phyloP scores from a whole-genome alignment of 2,888 invertebrate species.

The Zhengitettix transpicula region DNA sequence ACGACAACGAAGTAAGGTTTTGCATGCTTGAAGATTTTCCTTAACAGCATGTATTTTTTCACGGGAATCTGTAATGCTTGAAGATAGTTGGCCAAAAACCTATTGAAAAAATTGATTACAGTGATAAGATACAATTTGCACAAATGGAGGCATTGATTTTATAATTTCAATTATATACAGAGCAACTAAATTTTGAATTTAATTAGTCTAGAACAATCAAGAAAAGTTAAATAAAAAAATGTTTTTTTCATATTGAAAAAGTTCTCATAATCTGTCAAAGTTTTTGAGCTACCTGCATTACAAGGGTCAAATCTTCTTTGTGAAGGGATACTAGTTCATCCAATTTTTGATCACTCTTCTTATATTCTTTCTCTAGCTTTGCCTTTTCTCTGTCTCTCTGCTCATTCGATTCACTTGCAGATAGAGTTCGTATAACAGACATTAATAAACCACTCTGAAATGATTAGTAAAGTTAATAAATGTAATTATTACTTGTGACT shows the following conservation, averaged over 20 bases:
- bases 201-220: no score
- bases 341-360: constrained; percentile 73
- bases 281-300: constrained; percentile 42
- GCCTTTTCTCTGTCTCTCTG: constrained; percentile 85
- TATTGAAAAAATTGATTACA: neutral
- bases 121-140: neutral
- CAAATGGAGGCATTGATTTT: neutral
- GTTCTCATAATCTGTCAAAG: neutral
- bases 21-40: constrained; percentile 67
- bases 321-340: constrained; percentile 79
- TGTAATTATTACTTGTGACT: neutral
- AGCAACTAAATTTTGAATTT: no score
- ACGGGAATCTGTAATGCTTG: constrained; percentile 56
- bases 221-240: neutral
- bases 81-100: constrained; percentile 40
- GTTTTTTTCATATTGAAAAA: neutral
- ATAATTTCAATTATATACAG: no score
- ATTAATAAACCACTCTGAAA: constrained; percentile 69
- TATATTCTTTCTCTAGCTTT: constrained; percentile 84
- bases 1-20: constrained; percentile 70
- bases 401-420: constrained; percentile 85
- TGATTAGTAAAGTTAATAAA: constrained; percentile 6
- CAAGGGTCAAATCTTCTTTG: constrained; percentile 72
- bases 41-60: constrained; percentile 62
- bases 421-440: constrained; percentile 87